Evolutionary conservation across 1,140 invertebrate genomes (phyloP).

Genomic region (Tetramorium simillimum): DNA sequence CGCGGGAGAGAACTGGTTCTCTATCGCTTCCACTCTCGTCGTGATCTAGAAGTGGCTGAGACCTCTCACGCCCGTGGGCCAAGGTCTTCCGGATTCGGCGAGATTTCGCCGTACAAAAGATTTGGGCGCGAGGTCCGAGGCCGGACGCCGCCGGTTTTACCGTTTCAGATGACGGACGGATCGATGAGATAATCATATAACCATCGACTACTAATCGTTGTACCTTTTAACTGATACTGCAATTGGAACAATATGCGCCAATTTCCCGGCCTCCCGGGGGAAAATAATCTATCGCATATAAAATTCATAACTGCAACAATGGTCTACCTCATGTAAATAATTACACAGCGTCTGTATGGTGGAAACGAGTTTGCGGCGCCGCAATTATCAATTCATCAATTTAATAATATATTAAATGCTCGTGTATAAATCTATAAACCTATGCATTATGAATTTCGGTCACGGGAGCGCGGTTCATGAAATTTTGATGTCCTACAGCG

Average conservation of each 20-base stretch:
- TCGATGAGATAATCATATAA: too few relatives aligned
- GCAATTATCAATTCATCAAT: slow-evolving; percentile 29
- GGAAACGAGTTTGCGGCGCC: slow-evolving; percentile 1
- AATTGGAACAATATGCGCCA: not conserved
- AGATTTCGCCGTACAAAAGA: slow-evolving; percentile 32
- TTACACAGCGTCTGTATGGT: not conserved
- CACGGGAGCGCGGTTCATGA: not conserved
- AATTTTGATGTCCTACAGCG: slow-evolving; percentile 8
- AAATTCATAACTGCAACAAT: slow-evolving; percentile 6
- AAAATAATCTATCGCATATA: not conserved
- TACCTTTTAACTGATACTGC: not conserved
- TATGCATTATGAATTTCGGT: slow-evolving; percentile 23
- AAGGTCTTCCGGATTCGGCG: slow-evolving; percentile 65
- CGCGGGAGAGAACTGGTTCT: slow-evolving; percentile 16
- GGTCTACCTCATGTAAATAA: slow-evolving; percentile 26
- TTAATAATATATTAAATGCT: slow-evolving; percentile 37
- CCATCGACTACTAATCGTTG: not conserved
- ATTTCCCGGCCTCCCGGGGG: not conserved
- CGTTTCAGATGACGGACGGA: too few relatives aligned
- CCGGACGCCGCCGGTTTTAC: not conserved
- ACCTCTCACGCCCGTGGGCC: slow-evolving; percentile 28
- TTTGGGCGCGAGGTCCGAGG: not conserved
- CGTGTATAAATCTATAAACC: not conserved
- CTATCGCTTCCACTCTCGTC: not conserved
- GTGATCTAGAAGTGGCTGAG: slow-evolving; percentile 26